Conservation (phyloP, 2,888 invertebrate species). For the Euplagia quadripunctaria region DNA sequence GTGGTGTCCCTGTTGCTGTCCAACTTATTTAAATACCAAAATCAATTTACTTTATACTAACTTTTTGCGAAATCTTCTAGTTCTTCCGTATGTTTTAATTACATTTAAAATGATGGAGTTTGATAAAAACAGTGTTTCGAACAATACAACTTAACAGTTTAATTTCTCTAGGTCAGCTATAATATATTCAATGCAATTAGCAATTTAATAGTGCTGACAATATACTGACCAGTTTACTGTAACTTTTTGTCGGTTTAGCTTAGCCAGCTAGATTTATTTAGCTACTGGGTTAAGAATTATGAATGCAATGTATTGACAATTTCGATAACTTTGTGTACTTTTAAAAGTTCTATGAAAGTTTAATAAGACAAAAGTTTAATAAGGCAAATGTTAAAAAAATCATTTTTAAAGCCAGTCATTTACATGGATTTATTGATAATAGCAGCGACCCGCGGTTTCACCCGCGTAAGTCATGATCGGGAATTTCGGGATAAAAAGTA, state of each 20-base stretch:
- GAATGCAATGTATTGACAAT: background rate
- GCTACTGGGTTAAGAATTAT: background rate
- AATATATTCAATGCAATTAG: background rate
- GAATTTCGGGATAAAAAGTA: too few species aligned
- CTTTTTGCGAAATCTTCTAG: background rate
- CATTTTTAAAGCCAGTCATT: too few species aligned
- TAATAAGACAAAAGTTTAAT: background rate
- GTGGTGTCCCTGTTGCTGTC: too few species aligned
- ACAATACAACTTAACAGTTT: too few species aligned
- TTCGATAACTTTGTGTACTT: too few species aligned
- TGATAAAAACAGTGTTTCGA: background rate
- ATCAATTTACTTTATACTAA: background rate
- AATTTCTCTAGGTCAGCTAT: background rate
- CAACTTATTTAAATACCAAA: too few species aligned
- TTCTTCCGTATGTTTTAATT: background rate
- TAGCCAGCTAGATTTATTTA: background rate
- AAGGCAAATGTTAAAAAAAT: background rate
- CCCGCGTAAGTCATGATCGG: too few species aligned
- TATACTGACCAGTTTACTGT: background rate
- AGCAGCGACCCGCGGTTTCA: too few species aligned
- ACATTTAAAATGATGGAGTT: background rate
- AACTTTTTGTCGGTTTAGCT: background rate
- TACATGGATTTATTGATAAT: too few species aligned
- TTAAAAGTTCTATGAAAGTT: too few species aligned
- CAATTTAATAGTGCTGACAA: background rate